Conservation (phyloP, 1,140 invertebrate species). For the Druon quercuslanigerum region DNA sequence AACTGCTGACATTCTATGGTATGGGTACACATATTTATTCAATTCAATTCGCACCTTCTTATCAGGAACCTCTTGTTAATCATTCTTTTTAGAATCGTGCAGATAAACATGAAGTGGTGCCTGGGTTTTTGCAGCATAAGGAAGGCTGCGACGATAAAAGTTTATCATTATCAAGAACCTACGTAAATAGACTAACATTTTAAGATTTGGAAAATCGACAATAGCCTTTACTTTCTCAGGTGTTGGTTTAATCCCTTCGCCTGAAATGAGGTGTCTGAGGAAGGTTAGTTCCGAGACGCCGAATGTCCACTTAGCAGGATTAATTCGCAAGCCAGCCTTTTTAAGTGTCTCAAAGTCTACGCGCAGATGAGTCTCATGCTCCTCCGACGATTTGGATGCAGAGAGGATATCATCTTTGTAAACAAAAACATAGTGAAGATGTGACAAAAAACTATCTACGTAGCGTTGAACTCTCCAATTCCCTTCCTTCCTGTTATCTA, state of each 20-base stretch:
- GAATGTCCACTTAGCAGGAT: background rate
- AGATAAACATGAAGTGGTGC: background rate
- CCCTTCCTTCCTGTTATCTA: no score
- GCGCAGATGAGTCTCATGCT: no score
- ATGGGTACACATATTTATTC: no score
- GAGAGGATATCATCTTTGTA: no score
- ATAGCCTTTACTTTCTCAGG: constrained; percentile 30
- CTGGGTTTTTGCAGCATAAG: constrained; percentile 1
- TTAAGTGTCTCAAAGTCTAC: no score
- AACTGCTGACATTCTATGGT: no score
- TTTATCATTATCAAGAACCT: constrained; percentile 48
- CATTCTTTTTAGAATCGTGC: background rate
- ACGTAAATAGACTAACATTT: constrained; percentile 30
- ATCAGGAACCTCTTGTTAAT: background rate
- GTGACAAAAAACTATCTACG: no score
- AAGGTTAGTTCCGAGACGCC: background rate
- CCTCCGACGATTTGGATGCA: no score
- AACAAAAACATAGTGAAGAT: no score
- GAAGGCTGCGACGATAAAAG: constrained; percentile 47
- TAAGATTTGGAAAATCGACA: constrained; percentile 32
- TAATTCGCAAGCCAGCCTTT: no score
- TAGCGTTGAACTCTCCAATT: no score
- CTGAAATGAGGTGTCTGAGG: background rate
- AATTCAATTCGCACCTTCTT: no score
- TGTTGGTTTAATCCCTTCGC: constrained; percentile 25